These are phyloP conservation scores for Sylvilagus bachmani DNA, from an alignment of 2,113 vertebrate species.

Conservation along the genomic window DNA sequence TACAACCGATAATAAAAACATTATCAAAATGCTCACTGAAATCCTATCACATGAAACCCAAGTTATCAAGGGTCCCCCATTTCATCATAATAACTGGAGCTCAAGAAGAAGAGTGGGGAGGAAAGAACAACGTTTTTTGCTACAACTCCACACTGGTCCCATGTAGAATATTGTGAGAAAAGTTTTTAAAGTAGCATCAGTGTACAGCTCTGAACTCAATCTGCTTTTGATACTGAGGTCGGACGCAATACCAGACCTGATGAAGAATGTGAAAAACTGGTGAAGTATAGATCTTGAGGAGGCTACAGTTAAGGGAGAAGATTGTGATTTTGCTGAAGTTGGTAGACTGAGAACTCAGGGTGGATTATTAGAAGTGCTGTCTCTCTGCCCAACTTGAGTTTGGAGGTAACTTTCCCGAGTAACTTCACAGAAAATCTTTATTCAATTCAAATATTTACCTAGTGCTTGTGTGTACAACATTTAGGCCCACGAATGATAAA, in stretches of 20 bases:
- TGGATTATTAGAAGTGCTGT: background rate
- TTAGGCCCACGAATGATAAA: background rate
- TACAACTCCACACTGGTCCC: background rate
- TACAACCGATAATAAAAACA: background rate
- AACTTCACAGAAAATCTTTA: background rate
- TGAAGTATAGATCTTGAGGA: background rate
- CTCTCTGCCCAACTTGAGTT: background rate
- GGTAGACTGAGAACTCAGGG: accelerated
- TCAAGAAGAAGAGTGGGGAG: background rate
- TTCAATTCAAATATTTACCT: background rate
- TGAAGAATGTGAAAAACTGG: background rate
- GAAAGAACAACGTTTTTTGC: background rate
- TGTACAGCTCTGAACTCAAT: background rate
- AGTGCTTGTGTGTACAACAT: too few species aligned
- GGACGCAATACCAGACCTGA: background rate
- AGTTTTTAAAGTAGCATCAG: background rate
- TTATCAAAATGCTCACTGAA: background rate
- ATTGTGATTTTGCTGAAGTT: background rate
- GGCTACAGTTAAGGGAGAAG: background rate
- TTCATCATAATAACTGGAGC: background rate
- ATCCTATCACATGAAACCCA: background rate
- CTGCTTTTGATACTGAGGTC: background rate
- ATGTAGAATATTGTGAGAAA: slow-evolving; percentile 28
- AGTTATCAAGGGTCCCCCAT: background rate
- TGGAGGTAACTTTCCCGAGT: background rate